phyloP scores from a whole-genome alignment of 2,888 invertebrate species.

The Lathronympha strigana region DNA sequence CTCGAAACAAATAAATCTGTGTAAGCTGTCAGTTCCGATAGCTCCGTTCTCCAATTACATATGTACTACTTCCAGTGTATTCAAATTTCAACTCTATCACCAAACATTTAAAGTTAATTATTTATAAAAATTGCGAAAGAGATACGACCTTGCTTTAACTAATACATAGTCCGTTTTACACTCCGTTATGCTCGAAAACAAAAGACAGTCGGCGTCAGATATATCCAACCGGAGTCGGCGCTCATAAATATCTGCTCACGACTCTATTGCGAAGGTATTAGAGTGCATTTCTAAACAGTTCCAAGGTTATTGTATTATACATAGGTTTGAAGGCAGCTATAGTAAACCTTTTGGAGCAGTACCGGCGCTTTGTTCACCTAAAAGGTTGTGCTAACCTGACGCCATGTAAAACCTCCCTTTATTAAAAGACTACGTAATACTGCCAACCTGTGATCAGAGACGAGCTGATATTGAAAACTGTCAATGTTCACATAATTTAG shows the following conservation, averaged over 20 bases:
- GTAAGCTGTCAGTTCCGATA: too few relatives aligned
- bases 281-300: background rate
- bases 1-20: too few relatives aligned
- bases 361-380: slow-evolving; percentile 23
- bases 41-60: too few relatives aligned
- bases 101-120: background rate
- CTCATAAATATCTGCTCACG: background rate
- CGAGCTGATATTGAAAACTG: background rate
- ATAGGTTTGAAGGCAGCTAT: background rate
- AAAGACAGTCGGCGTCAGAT: slow-evolving; percentile 4
- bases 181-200: slow-evolving; percentile 10
- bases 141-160: background rate
- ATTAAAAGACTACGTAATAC: slow-evolving; percentile 37
- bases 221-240: background rate
- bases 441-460: slow-evolving; percentile 14
- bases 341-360: slow-evolving; percentile 22
- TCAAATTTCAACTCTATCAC: too few relatives aligned
- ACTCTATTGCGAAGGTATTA: background rate
- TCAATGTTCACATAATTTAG: background rate
- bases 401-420: slow-evolving; percentile 30
- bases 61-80: too few relatives aligned
- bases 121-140: background rate
- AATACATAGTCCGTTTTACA: background rate
- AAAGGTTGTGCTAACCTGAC: slow-evolving; percentile 36
- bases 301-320: background rate